Base-by-base conservation (phyloP, 2,888 invertebrate species). In the Sicus ferrugineus region DNA sequence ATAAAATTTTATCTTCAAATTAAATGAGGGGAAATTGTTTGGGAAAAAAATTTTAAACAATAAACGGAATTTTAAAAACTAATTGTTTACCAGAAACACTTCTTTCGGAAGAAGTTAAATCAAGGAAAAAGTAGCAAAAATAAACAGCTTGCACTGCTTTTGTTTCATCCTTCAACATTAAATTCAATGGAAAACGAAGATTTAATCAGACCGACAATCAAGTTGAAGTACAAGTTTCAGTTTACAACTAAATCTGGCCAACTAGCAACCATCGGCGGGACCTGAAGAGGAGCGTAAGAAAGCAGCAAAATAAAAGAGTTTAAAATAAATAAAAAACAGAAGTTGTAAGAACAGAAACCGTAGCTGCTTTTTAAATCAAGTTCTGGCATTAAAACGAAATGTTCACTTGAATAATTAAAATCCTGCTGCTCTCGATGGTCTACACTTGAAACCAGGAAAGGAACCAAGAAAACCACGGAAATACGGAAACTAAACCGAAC, bases 381-480 rank as follows among this genome's bases (percentile, higher is more conserved):
- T 16, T n/a, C 5, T 42, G 42, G 59, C 59, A 67, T 67, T 67
- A 58, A 59, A 59, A 59, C 59, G 31, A 67, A 59, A 48, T 23
- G 34, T 16, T 19, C 42, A 28, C 2, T 23, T 58, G 67, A 46
- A 67, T 67, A 67, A 59, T 59, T 58, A 58, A 67, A 58, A 48
- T 31, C 34, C 30, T 26, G 14, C 46, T 48, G 48, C 48, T 28
- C 31, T 7, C 50, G 48, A 6, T 16, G 26, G 16, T 26, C 26
- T n/a, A 5, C 28, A n/a, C n/a, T n/a, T n/a, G n/a, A n/a, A 26
- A 42, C 54, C 26, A 54, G 26, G 54, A 26, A 28, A 28, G 2
- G 14, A 28, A 16, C 28, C 26, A 3, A 28, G 9, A 28, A 54
- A 54, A 54, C 42, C 42, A 42, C 42, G 42, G 11, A 23, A 16